Evolutionary conservation across 2,888 invertebrate genomes (phyloP).

Genomic region (Cephalotes varians): DNA sequence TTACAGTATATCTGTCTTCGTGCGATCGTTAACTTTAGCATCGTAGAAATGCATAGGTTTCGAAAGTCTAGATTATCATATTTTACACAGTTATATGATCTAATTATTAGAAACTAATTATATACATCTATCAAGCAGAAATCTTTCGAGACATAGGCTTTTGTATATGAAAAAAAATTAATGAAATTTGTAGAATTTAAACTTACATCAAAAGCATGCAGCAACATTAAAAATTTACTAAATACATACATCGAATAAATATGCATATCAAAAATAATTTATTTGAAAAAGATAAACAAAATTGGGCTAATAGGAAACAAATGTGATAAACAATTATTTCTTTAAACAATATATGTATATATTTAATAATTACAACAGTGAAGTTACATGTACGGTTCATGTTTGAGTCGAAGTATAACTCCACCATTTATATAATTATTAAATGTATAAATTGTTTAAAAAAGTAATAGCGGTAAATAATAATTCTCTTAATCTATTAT

Average conservation of each 20-base stretch:
- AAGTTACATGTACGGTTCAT: too few species aligned
- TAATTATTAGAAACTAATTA: not conserved
- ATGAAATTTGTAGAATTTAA: not conserved
- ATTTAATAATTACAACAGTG: too few species aligned
- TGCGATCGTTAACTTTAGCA: not conserved
- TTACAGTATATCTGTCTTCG: constrained; percentile 4
- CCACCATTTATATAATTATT: too few species aligned
- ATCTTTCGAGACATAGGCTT: not conserved
- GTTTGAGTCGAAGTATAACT: too few species aligned
- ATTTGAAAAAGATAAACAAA: too few species aligned
- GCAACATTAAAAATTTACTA: not conserved
- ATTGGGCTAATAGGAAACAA: too few species aligned
- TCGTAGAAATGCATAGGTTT: constrained; percentile 1
- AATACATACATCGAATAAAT: not conserved
- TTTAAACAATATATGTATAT: too few species aligned
- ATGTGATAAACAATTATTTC: too few species aligned
- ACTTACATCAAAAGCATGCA: not conserved
- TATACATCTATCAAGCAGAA: not conserved
- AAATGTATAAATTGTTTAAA: too few species aligned
- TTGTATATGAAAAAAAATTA: not conserved
- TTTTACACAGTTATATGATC: not conserved
- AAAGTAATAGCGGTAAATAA: too few species aligned
- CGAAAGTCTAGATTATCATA: not conserved
- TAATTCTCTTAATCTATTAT: too few species aligned
- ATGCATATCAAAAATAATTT: too few species aligned